Evolutionary conservation across 2,888 invertebrate genomes (phyloP).

Genomic region (Branchellion lobata): DNA sequence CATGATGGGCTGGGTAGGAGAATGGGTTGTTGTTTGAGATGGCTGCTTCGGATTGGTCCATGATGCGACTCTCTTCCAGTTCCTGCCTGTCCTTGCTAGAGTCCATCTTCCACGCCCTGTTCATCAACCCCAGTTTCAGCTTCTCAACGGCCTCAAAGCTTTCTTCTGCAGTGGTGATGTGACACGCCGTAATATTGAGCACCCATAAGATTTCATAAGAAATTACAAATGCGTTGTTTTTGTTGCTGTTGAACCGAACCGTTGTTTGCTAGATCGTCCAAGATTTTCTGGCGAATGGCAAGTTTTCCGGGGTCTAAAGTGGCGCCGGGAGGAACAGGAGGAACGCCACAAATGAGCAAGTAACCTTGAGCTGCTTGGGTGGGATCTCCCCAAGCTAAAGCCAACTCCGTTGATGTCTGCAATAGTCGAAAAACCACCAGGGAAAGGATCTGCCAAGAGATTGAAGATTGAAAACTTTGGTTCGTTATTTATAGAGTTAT

Average conservation of each 20-base stretch:
- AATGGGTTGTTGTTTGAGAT: no score
- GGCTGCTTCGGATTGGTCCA: no score
- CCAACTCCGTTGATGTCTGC: conserved; percentile 45
- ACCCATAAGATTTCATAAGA: not conserved
- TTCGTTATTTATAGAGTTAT: not conserved
- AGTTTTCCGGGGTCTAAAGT: conserved; percentile 23
- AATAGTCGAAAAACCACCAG: conserved; percentile 40
- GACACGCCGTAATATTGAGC: not conserved
- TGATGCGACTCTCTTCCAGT: not conserved
- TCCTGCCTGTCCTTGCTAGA: not conserved
- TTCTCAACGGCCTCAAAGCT: conserved; percentile 10
- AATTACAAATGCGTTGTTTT: not conserved
- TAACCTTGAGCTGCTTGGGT: conserved; percentile 45
- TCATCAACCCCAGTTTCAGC: not conserved
- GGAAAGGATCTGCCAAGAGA: not conserved
- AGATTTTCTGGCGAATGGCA: conserved; percentile 31
- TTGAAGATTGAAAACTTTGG: not conserved
- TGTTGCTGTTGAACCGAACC: no score
- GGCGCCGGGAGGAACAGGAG: conserved; percentile 41
- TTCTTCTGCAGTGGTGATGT: not conserved
- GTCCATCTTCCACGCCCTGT: not conserved
- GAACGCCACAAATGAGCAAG: conserved; percentile 34
- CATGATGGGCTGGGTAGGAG: no score
- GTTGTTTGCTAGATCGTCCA: conserved; percentile 32
- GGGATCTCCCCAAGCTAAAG: conserved; percentile 47